A percentile compares a stretch with the other conserved stretches of the same genome.
These are phyloP conservation scores for Tachyglossus aculeatus DNA, from an alignment of 2,797 vertebrate species.

Conservation along the genomic window DNA sequence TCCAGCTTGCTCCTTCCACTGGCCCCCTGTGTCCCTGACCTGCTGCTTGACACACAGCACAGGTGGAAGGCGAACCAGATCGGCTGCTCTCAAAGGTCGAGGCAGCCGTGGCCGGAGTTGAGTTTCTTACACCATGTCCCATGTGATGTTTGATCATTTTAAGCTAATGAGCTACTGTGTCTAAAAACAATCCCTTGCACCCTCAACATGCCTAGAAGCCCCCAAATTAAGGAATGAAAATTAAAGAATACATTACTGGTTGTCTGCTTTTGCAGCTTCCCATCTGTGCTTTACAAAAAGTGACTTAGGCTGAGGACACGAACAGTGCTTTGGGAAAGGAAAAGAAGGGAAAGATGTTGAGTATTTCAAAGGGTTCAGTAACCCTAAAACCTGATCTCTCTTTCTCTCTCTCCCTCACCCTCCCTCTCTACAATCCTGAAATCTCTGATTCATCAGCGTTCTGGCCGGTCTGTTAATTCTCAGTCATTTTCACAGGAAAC, in stretches of 20 bases:
- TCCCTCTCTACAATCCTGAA: too few species aligned
- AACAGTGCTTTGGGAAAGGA: background rate
- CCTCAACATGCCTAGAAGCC: background rate
- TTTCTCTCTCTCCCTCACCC: too few species aligned
- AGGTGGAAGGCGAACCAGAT: slow-evolving; percentile 69
- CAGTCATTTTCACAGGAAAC: too few species aligned
- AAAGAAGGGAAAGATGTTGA: background rate
- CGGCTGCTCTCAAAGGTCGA: slow-evolving; percentile 78
- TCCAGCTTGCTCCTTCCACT: background rate
- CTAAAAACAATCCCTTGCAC: slow-evolving; percentile 39
- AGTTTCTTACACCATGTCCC: slow-evolving; percentile 72
- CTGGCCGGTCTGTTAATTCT: too few species aligned
- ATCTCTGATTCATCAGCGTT: too few species aligned
- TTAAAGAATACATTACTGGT: background rate
- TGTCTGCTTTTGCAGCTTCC: background rate
- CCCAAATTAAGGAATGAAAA: slow-evolving; percentile 6
- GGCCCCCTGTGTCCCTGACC: slow-evolving; percentile 19
- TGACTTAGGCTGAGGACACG: slow-evolving; percentile 17
- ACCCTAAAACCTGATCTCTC: too few species aligned
- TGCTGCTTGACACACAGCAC: slow-evolving; percentile 67
- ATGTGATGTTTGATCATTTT: slow-evolving; percentile 69
- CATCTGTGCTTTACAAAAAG: background rate
- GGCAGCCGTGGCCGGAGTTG: slow-evolving; percentile 66
- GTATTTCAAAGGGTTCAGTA: too few species aligned
- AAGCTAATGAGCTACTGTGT: slow-evolving; percentile 52